Evolutionary conservation across 1,140 invertebrate species (phyloP).

Genomic region (Sinonovacula constricta): DNA sequence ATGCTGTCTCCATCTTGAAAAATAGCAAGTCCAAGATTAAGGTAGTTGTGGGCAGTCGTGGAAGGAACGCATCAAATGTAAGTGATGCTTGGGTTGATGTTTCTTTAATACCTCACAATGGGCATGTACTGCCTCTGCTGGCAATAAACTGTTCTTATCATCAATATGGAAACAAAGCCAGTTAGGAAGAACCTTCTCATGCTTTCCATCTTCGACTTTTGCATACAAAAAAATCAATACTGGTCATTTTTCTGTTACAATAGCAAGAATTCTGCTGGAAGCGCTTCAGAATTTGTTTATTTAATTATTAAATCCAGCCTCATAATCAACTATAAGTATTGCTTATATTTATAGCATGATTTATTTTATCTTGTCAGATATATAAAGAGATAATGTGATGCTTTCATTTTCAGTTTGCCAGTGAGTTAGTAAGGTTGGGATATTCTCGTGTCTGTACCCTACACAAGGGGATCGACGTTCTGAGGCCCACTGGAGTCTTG

Average conservation of each 20-base stretch:
- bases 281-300: too few species aligned
- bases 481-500: conserved; percentile 77
- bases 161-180: neutral
- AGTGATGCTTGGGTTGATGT: too few species aligned
- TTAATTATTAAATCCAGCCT: too few species aligned
- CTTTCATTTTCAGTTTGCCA: conserved; percentile 79
- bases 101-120: too few species aligned
- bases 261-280: too few species aligned
- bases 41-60: conserved; percentile 83
- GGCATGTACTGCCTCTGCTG: too few species aligned
- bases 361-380: conserved; percentile 4
- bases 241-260: too few species aligned
- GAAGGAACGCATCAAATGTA: conserved; percentile 73
- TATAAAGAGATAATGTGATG: neutral
- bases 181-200: too few species aligned
- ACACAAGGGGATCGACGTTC: conserved; percentile 81
- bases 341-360: too few species aligned
- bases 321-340: too few species aligned
- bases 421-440: conserved; percentile 79
- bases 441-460: conserved; percentile 80
- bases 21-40: conserved; percentile 84
- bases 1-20: conserved; percentile 82
- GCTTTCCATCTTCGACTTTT: too few species aligned
- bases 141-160: neutral
- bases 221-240: too few species aligned